Base-by-base conservation (phyloP, 2,113 vertebrate genomes). In the Nibea albiflora region DNA sequence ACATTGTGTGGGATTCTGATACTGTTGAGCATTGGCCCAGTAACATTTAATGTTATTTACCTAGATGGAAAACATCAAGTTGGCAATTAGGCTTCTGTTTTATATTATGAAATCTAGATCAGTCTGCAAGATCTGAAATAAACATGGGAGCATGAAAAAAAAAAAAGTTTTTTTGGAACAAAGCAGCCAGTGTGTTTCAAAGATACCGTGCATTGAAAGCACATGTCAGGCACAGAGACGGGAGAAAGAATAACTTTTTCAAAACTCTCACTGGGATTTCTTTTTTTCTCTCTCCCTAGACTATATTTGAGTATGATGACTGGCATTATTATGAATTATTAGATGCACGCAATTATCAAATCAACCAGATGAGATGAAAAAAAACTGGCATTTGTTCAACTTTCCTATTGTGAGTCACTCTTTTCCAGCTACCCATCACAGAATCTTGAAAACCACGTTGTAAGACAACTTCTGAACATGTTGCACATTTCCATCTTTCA, bases 181-280 rank as follows among this genome's bases (percentile, higher is more conserved):
- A 91, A 73, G 67, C 61, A 11, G 20, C 47, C 26, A 49, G 10
- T 84, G 75, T 84, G 79, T 73, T 86, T 83, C 62, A 76, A 79
- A 82, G 71, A 54, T 49, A 63, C 35, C 10, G 19, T 71, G 76
- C 80, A 90, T 78, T 85, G 56, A 71, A 88, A 92, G 84, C 80
- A 92, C 64, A 88, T 90, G 86, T 88, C 46, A 35, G 69, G 52
- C 20, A 49, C n/a, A 22, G 47, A 66, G 62, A 60, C 62, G 20
- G 71, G 50, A 75, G 16, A 16, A 63, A 44, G 47, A 49, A 60
- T 22, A 3, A 22, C 5, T 19, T 24, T 56, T 20, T 19, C 5
- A 49, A 61, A 58, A 61, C 58, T 73, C n/a, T 19, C 58, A 52
- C 9, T 11, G 26, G 42, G 61, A 71, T 74, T 72, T 47, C 52